Evolutionary conservation across 2,888 invertebrate species (phyloP).

Genomic region (Masnerella sp.): DNA sequence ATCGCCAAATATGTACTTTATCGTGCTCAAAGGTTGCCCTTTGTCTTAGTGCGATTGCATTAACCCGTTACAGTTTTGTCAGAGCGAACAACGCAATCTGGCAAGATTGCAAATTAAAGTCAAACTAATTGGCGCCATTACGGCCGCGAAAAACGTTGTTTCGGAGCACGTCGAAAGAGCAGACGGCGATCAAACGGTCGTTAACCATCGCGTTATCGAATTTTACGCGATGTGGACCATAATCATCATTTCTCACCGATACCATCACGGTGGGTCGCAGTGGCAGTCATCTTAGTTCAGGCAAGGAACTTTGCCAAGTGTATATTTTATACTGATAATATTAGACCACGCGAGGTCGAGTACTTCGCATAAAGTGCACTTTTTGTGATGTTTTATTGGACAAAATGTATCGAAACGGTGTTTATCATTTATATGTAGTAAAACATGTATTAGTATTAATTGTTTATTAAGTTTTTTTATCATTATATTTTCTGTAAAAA

Average conservation of each 20-base stretch:
- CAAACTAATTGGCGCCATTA: slow-evolving; percentile 41
- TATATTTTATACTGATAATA: slow-evolving; percentile 63
- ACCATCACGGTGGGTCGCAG: slow-evolving; percentile 41
- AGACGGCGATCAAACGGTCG: slow-evolving; percentile 43
- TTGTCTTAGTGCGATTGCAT: slow-evolving; percentile 43
- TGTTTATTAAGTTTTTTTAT: too few species aligned
- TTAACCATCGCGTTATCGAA: slow-evolving; percentile 54
- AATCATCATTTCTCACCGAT: slow-evolving; percentile 52
- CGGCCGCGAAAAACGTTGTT: slow-evolving; percentile 32
- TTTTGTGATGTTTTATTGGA: slow-evolving; percentile 38
- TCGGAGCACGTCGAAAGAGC: slow-evolving; percentile 25
- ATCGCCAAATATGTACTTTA: slow-evolving; percentile 56
- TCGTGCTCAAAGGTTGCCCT: slow-evolving; percentile 43
- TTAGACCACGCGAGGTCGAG: slow-evolving; percentile 58
- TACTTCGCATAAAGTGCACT: slow-evolving; percentile 44
- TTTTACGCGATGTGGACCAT: slow-evolving; percentile 47
- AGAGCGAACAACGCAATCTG: slow-evolving; percentile 45
- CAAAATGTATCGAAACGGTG: too few species aligned
- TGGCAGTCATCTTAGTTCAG: slow-evolving; percentile 44
- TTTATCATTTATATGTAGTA: too few species aligned
- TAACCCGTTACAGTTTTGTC: slow-evolving; percentile 26
- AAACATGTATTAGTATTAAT: too few species aligned
- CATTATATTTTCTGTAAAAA: too few species aligned
- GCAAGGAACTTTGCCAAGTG: slow-evolving; percentile 62
- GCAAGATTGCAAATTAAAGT: slow-evolving; percentile 50